Conservation (phyloP, 2,888 invertebrate genomes). For the Ormyrus pomaceus region DNA sequence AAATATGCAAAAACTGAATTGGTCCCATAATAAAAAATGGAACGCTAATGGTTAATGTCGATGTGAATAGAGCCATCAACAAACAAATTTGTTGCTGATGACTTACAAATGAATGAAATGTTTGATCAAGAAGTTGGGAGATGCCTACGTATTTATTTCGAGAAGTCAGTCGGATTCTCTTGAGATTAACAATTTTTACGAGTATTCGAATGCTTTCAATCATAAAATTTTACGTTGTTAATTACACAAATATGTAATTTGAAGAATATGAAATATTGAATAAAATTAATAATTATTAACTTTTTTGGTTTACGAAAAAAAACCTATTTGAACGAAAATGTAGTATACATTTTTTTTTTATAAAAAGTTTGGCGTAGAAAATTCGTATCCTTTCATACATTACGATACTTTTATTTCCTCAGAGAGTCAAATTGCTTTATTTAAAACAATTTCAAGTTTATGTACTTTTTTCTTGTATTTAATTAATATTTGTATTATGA, state of each 20-base stretch:
- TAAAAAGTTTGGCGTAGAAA: slow-evolving; percentile 51
- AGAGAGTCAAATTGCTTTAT: slow-evolving; percentile 36
- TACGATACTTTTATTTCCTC: slow-evolving; percentile 9
- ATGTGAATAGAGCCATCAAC: not conserved
- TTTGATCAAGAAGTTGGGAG: not conserved
- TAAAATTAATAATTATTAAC: not conserved
- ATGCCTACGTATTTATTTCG: slow-evolving; percentile 7
- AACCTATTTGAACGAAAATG: not conserved
- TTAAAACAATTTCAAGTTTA: not conserved
- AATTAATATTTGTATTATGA: not conserved
- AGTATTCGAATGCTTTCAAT: slow-evolving; percentile 20
- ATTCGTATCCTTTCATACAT: slow-evolving; percentile 12
- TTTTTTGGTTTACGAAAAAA: not conserved
- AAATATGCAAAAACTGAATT: slow-evolving; percentile 41
- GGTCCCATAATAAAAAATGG: slow-evolving; percentile 47
- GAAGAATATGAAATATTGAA: not conserved
- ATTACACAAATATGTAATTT: not conserved
- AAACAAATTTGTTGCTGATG: too few relatives aligned
- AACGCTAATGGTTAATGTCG: not conserved
- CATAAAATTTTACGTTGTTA: not conserved
- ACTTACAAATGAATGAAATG: too few relatives aligned
- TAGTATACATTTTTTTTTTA: slow-evolving; percentile 19
- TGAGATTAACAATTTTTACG: slow-evolving; percentile 6
- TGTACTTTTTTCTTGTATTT: not conserved
- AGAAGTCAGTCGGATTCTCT: slow-evolving; percentile 33